phyloP scores from a whole-genome alignment of 2,797 vertebrate genomes.

The Parotocinclus haroldoi region DNA sequence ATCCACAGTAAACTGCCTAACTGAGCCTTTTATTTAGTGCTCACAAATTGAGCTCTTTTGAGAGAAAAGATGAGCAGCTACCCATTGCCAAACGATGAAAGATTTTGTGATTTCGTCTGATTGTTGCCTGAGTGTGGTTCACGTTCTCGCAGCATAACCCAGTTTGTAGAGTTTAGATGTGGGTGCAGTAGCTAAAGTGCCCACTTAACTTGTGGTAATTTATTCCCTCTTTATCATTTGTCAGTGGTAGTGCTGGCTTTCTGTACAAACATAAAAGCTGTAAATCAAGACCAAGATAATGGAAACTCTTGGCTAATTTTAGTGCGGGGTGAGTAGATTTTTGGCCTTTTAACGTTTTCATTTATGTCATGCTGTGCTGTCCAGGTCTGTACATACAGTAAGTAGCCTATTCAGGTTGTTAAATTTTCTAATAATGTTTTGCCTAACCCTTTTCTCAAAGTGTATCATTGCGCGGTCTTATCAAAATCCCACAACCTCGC shows the following conservation, averaged over 20 bases:
- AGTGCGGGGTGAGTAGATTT: not conserved
- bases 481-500: constrained; percentile 86
- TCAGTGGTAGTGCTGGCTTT: not conserved
- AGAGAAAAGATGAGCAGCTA: constrained; percentile 17
- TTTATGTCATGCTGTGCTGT: not conserved
- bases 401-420: not conserved
- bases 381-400: not conserved
- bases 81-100: constrained; percentile 1
- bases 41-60: constrained; percentile 24
- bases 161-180: constrained; percentile 3
- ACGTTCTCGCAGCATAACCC: constrained; percentile 10
- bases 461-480: constrained; percentile 78
- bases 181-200: constrained; percentile 4
- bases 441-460: constrained; percentile 17
- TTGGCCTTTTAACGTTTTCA: constrained; percentile 59
- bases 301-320: too few species aligned
- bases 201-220: constrained; percentile 9
- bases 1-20: constrained; percentile 35
- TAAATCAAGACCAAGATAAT: not conserved
- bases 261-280: not conserved
- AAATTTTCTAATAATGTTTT: not conserved
- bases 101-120: constrained; percentile 8
- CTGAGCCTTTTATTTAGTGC: constrained; percentile 40
- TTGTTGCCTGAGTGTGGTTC: constrained; percentile 9
- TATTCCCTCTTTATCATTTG: not conserved